phyloP scores from a whole-genome alignment of 1,140 invertebrate genomes.

The Drosophila baimaii region DNA sequence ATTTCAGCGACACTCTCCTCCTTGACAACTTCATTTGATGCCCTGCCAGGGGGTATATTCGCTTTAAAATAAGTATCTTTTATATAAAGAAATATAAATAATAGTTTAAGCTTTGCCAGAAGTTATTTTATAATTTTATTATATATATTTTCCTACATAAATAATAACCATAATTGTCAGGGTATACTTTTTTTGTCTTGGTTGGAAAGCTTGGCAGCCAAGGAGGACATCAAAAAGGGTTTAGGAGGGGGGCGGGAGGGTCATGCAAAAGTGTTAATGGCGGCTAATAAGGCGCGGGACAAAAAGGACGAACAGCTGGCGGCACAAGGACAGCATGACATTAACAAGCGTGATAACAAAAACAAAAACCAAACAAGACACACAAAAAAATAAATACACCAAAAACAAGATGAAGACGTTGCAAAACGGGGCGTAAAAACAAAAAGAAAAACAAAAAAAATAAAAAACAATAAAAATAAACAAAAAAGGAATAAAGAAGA shows the following conservation, averaged over 20 bases:
- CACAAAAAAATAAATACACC: background rate
- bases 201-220: background rate
- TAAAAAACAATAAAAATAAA: background rate
- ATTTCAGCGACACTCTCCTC: slow-evolving; percentile 13
- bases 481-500: slow-evolving; percentile 1
- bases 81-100: background rate
- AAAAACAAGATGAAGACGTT: slow-evolving; percentile 24
- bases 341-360: slow-evolving; percentile 77
- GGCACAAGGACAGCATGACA: slow-evolving; percentile 55
- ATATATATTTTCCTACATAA: background rate
- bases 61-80: background rate
- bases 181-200: background rate
- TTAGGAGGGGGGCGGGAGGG: background rate
- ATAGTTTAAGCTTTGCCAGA: background rate
- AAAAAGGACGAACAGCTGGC: slow-evolving; percentile 51
- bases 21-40: slow-evolving; percentile 1
- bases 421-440: slow-evolving; percentile 2
- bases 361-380: slow-evolving; percentile 20
- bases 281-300: slow-evolving; percentile 70
- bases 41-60: background rate
- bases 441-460: background rate
- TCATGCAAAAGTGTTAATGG: slow-evolving; percentile 74
- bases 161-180: too few species aligned
- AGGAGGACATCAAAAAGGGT: too few species aligned
- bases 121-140: too few species aligned